These are phyloP conservation scores for Pituophis catenifer DNA, from an alignment of 2,113 vertebrate genomes.

Conservation along the genomic window DNA sequence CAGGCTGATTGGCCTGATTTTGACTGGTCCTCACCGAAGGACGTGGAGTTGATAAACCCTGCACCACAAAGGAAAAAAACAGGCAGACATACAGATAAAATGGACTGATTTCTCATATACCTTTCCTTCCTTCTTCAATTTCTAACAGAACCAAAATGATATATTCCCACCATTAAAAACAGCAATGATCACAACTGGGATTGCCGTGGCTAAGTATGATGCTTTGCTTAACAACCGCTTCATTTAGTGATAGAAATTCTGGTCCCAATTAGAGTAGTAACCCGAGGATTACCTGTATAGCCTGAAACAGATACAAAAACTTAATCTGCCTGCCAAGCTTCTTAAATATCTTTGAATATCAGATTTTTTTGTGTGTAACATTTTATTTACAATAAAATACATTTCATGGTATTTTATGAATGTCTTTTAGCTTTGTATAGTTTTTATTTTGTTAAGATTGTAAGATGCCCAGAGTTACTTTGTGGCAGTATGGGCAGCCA, in stretches of 20 bases:
- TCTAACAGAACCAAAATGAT: neutral
- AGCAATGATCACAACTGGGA: neutral
- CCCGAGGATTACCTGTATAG: neutral
- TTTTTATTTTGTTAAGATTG: neutral
- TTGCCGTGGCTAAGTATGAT: neutral
- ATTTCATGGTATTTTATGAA: neutral
- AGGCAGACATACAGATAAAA: neutral
- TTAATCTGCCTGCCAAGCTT: neutral
- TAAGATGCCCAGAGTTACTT: neutral
- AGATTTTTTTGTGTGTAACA: neutral
- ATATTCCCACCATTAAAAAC: neutral
- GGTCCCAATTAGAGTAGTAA: neutral
- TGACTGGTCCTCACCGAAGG: constrained; percentile 51
- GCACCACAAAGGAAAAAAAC: constrained; percentile 3
- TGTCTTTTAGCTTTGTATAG: neutral
- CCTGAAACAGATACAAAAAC: constrained; percentile 29
- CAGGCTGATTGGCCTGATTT: constrained; percentile 59
- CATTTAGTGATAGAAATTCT: neutral
- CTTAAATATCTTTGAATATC: constrained; percentile 5
- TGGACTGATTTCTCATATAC: neutral
- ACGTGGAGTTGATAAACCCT: constrained; percentile 59
- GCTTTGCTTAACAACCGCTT: neutral
- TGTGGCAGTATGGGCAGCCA: neutral
- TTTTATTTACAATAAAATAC: neutral
- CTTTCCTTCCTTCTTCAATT: neutral